Conservation (phyloP, 2,888 invertebrate species). For the Sphinx pinastri region DNA sequence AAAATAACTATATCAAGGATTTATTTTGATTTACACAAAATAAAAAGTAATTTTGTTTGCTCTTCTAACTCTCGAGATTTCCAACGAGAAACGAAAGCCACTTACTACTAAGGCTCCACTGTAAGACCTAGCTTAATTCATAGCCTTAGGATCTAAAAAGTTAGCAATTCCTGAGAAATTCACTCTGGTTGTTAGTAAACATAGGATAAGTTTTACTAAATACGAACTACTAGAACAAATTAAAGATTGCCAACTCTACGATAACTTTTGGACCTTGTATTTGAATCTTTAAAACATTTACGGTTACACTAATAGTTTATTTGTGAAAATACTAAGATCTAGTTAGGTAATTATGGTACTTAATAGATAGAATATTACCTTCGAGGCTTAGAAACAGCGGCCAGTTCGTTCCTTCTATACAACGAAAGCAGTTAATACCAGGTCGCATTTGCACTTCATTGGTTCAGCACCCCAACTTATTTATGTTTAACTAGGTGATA, state of each 20-base stretch:
- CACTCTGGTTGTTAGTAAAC: constrained; percentile 13
- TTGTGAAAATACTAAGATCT: background rate
- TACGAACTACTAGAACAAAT: constrained; percentile 19
- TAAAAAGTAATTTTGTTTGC: background rate
- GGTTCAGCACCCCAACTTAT: too few relatives aligned
- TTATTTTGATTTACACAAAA: background rate
- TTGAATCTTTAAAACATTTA: background rate
- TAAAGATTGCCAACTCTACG: background rate
- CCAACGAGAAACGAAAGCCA: constrained; percentile 1
- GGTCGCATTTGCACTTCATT: too few relatives aligned
- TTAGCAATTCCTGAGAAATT: constrained; percentile 12
- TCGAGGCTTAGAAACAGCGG: too few relatives aligned
- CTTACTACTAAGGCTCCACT: constrained; percentile 5
- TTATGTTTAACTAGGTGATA: too few relatives aligned
- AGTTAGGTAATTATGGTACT: background rate
- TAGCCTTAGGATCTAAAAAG: constrained; percentile 13
- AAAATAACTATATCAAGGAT: background rate
- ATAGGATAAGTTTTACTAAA: background rate
- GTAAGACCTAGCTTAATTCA: constrained; percentile 16
- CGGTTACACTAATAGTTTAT: background rate
- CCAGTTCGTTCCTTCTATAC: too few relatives aligned
- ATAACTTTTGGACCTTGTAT: background rate
- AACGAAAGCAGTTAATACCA: too few relatives aligned
- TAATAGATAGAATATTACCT: too few relatives aligned
- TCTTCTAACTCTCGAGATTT: background rate